Evolutionary conservation across 2,888 invertebrate species (phyloP).

Genomic region (Serrognathus titanus): DNA sequence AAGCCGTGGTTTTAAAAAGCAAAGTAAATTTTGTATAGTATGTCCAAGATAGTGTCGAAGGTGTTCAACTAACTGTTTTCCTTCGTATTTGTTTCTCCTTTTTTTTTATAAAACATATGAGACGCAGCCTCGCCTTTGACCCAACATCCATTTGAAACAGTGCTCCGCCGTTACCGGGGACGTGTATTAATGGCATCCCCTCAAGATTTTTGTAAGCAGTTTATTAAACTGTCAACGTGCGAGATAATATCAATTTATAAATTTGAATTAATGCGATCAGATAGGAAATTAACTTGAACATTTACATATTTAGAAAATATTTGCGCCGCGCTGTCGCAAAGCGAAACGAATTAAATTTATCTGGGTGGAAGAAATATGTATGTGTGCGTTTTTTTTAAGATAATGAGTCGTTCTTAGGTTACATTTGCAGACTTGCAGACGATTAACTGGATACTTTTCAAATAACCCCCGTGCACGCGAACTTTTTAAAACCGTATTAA

Average conservation of each 20-base stretch:
- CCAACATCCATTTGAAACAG: conserved; percentile 26
- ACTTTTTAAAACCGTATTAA: not conserved
- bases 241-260: conserved; percentile 30
- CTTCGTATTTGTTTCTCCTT: conserved; percentile 7
- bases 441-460: not conserved
- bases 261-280: conserved; percentile 6
- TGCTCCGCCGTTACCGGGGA: conserved; percentile 22
- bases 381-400: not conserved
- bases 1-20: too few species aligned
- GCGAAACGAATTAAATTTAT: too few species aligned
- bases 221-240: conserved; percentile 28
- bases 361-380: too few species aligned
- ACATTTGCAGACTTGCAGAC: conserved; percentile 1
- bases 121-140: conserved; percentile 23
- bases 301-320: not conserved
- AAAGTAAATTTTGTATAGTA: too few species aligned
- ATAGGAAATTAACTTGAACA: not conserved
- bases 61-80: not conserved
- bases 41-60: too few species aligned
- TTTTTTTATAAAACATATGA: conserved; percentile 22
- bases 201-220: conserved; percentile 26
- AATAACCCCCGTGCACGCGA: not conserved
- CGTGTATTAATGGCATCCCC: conserved; percentile 28
- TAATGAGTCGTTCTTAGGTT: not conserved
- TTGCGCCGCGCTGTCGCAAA: not conserved